Base-by-base conservation (phyloP, 23 tunicate species). In the Pegea sp. region DNA sequence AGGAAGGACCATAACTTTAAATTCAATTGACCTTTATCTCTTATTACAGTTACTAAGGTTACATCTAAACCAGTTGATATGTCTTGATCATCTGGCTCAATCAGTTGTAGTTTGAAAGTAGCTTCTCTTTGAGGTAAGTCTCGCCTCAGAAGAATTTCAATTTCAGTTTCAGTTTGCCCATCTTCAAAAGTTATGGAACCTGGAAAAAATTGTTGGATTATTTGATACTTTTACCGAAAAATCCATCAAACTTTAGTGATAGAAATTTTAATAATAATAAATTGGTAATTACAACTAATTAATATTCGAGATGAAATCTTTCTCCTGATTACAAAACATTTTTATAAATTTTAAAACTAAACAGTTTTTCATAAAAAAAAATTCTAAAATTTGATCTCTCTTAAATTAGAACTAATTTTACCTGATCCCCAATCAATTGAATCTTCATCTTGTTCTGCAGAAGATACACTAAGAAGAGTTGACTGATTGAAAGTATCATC, bases 361-460 rank as follows among this genome's bases (percentile, higher is more conserved):
- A 38, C 11, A 38, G 16, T 8, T 16, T 38, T 8, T 11, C 46
- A 38, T 38, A 38, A 38, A 38, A 11, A 8, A 8, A 38, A 8
- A 38, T 16, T 8, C 19, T 13, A 50, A 50, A 20, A 18, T 13
- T 20, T 38, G 11, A 8, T 38, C 46, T 38, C 16, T 38, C 13
- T 8, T 11, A 11, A 0, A n/a, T n/a, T n/a, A n/a, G n/a, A n/a
- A n/a, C n/a, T n/a, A n/a, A n/a, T n/a, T n/a, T 38, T 8, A 84
- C 95, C 95, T 67, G 80, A 65, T 46, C 95, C 95, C 95, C 95
- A 84, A 57, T 84, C 95, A 33, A 79, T 70, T 6, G 50, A 44
- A 16, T 56, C 56, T 24, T 53, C 67, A 29, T 51, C 67, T n/a
- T 25, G 3, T 18, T 30, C 58, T 24, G 21, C 26, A 4, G 1